Evolutionary conservation across 2,113 vertebrate species (phyloP).

Genomic region (Gorsachius goisagi): DNA sequence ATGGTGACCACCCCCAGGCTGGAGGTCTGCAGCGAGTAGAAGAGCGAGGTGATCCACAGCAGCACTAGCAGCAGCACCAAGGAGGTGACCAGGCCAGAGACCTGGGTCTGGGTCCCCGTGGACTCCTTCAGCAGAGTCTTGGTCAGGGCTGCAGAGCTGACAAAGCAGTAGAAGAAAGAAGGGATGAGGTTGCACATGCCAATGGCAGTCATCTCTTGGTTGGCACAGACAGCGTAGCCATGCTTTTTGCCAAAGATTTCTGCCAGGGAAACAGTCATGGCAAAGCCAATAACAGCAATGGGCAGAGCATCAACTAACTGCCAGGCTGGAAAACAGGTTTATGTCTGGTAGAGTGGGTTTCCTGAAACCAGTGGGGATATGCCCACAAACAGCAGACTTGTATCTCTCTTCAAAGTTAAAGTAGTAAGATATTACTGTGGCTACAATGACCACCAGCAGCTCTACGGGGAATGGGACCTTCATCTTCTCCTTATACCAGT

Average conservation of each 20-base stretch:
- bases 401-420: slow-evolving; percentile 26
- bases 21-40: slow-evolving; percentile 67
- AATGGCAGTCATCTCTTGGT: slow-evolving; percentile 72
- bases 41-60: slow-evolving; percentile 63
- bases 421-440: slow-evolving; percentile 48
- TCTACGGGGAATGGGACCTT: slow-evolving; percentile 63
- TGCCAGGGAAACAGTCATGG: slow-evolving; percentile 61
- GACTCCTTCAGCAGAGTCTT: slow-evolving; percentile 72
- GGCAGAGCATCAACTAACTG: slow-evolving; percentile 60
- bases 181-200: slow-evolving; percentile 68
- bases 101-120: slow-evolving; percentile 54
- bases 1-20: slow-evolving; percentile 86
- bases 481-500: slow-evolving; percentile 51
- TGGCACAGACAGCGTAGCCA: slow-evolving; percentile 52
- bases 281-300: slow-evolving; percentile 66
- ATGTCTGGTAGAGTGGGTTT: slow-evolving; percentile 41
- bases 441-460: slow-evolving; percentile 59
- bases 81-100: slow-evolving; percentile 62
- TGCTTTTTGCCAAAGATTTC: slow-evolving; percentile 73
- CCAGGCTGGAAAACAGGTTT: slow-evolving; percentile 61
- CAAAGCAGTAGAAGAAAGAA: slow-evolving; percentile 72
- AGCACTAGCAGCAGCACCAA: slow-evolving; percentile 66
- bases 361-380: slow-evolving; percentile 67
- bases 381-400: slow-evolving; percentile 42
- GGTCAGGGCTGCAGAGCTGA: slow-evolving; percentile 59